These are phyloP conservation scores for Campopleginae sp. DNA, from an alignment of 2,888 invertebrate species.

Conservation along the genomic window DNA sequence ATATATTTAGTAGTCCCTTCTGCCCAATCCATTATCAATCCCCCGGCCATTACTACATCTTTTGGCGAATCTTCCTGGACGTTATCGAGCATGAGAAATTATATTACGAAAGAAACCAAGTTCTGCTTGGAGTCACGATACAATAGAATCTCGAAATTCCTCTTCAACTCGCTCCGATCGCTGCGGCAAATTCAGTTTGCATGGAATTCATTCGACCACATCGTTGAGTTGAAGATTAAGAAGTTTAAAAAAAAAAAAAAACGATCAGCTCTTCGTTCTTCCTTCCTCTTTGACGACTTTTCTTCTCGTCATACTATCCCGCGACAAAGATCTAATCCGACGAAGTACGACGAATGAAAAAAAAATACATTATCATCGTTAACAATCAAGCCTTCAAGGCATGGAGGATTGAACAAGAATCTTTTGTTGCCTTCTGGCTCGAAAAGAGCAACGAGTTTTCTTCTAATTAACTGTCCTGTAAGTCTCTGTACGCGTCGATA, in stretches of 20 bases:
- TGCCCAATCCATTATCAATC: conserved; percentile 28
- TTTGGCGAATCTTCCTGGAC: neutral
- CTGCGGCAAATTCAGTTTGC: neutral
- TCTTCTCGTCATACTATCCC: neutral
- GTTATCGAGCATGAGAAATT: neutral
- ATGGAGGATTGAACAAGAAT: neutral
- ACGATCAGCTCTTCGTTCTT: neutral
- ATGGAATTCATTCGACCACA: neutral
- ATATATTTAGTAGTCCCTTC: no score
- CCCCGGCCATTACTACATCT: neutral
- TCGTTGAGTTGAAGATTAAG: neutral
- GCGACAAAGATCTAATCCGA: neutral
- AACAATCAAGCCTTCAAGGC: neutral
- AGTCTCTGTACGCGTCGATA: neutral
- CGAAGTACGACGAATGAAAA: neutral
- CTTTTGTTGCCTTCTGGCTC: neutral
- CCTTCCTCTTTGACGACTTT: neutral
- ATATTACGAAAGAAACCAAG: neutral
- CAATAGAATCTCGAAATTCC: neutral
- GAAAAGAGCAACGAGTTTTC: neutral
- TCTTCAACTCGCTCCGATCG: neutral
- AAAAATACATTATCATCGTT: neutral
- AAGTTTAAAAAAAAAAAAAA: neutral
- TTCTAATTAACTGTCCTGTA: neutral
- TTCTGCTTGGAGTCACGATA: neutral